A percentile compares a stretch with the other conserved stretches of the same genome.
These are phyloP conservation scores for Nephrotoma guestfalica DNA, from an alignment of 2,888 invertebrate genomes.

Conservation along the genomic window DNA sequence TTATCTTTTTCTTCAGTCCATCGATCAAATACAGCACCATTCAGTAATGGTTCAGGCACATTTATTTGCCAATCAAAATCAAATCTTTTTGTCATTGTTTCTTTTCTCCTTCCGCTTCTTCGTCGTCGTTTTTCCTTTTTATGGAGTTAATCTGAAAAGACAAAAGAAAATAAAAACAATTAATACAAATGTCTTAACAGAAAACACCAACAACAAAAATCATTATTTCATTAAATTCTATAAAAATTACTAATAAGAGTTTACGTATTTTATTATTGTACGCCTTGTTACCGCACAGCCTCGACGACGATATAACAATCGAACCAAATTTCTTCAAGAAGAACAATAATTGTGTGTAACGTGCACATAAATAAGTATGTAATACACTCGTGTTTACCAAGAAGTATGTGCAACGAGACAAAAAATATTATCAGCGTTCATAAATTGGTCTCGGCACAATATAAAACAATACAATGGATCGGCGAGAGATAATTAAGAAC, in stretches of 20 bases:
- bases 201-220: not conserved
- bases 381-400: not conserved
- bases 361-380: not conserved
- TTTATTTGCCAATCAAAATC: slow-evolving; percentile 98
- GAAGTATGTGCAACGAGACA: not conserved
- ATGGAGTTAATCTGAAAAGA: not conserved
- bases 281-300: not conserved
- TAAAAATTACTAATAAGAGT: not conserved
- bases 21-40: slow-evolving; percentile 85
- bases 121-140: not conserved
- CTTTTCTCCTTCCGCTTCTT: not conserved
- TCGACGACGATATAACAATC: not conserved
- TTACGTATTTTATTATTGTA: not conserved
- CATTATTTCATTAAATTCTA: not conserved
- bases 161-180: not conserved
- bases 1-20: slow-evolving; percentile 98
- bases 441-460: not conserved
- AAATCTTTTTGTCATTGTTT: slow-evolving; percentile 88
- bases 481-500: not conserved
- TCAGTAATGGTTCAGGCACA: slow-evolving; percentile 65
- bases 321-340: not conserved
- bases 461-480: not conserved
- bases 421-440: not conserved
- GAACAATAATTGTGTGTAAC: not conserved
- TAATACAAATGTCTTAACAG: not conserved